phyloP scores from a whole-genome alignment of 2,888 invertebrate species.

The Bellardia bayeri region DNA sequence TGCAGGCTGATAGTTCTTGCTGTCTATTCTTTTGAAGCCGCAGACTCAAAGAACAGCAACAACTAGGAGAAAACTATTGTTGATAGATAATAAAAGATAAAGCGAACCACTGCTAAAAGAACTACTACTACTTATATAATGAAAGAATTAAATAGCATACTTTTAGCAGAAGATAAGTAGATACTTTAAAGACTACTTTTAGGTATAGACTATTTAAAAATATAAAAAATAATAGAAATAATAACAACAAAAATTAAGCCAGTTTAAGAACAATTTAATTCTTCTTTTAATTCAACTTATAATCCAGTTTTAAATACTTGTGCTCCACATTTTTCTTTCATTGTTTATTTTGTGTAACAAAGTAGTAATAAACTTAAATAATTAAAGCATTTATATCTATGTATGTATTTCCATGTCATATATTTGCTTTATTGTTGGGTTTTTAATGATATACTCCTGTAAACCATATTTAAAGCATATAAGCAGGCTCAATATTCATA shows the following conservation, averaged over 20 bases:
- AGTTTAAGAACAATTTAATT: not conserved
- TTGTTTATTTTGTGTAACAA: conserved; percentile 7
- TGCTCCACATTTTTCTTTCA: conserved; percentile 15
- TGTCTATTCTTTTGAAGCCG: conserved; percentile 3
- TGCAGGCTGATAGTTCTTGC: not conserved
- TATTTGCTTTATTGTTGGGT: conserved; percentile 36
- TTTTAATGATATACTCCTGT: conserved; percentile 40
- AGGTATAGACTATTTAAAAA: not conserved
- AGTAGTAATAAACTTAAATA: conserved; percentile 49
- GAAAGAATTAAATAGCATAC: conserved; percentile 23
- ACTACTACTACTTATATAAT: not conserved
- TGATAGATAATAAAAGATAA: conserved; percentile 43
- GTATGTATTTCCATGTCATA: conserved; percentile 38
- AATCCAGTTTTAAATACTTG: not conserved
- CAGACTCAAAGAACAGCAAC: not conserved
- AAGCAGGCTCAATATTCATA: conserved; percentile 13
- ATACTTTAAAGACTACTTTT: not conserved
- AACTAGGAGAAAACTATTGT: conserved; percentile 35
- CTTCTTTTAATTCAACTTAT: not conserved
- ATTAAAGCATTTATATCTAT: conserved; percentile 43
- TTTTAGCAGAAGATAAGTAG: not conserved
- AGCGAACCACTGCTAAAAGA: not conserved
- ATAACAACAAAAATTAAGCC: not conserved
- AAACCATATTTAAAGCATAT: conserved; percentile 13
- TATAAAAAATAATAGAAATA: not conserved